Percentiles rank a stretch among this genome's conserved stretches.
phyloP scores from a whole-genome alignment of 1,140 invertebrate genomes.

The Microplitis demolitor region DNA sequence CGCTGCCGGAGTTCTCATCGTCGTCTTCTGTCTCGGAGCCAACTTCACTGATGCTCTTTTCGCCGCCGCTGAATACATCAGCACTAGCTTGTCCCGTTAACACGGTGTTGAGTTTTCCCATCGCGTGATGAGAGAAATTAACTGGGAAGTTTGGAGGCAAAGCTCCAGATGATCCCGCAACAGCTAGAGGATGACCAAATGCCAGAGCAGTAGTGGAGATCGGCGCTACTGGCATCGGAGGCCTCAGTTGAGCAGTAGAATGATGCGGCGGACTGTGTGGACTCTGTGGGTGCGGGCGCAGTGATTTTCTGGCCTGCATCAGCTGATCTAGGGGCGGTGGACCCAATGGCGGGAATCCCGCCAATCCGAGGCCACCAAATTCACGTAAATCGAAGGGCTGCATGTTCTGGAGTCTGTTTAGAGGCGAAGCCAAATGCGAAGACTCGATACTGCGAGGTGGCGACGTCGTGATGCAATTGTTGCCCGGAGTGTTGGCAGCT shows the following conservation, averaged over 20 bases:
- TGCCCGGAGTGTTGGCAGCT: conserved; percentile 34
- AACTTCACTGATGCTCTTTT: conserved; percentile 58
- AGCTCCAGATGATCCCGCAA: conserved; percentile 52
- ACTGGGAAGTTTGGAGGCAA: conserved; percentile 51
- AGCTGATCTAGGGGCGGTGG: conserved; percentile 59
- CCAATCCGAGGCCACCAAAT: conserved; percentile 67
- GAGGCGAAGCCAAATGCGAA: conserved; percentile 70
- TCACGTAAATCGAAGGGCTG: conserved; percentile 93
- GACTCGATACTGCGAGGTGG: conserved; percentile 54
- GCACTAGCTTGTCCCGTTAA: conserved; percentile 29
- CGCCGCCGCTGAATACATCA: conserved; percentile 47
- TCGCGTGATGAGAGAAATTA: conserved; percentile 50
- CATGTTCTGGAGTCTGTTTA: conserved; percentile 91
- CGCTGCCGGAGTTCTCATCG: conserved; percentile 69
- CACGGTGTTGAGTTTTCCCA: conserved; percentile 47
- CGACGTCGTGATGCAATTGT: conserved; percentile 42
- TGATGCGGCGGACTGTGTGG: conserved; percentile 51
- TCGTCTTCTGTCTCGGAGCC: conserved; percentile 70
- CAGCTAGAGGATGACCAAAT: conserved; percentile 51
- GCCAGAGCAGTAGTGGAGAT: conserved; percentile 51
- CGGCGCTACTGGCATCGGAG: conserved; percentile 53
- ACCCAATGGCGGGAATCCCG: conserved; percentile 68
- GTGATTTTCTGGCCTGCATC: conserved; percentile 42
- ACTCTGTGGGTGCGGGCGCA: conserved; percentile 47
- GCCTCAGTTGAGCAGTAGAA: conserved; percentile 48